A percentile compares a stretch with the other conserved stretches of the same genome.
phyloP scores from a whole-genome alignment of 2,888 invertebrate genomes.

The Epistrophella euchroma region DNA sequence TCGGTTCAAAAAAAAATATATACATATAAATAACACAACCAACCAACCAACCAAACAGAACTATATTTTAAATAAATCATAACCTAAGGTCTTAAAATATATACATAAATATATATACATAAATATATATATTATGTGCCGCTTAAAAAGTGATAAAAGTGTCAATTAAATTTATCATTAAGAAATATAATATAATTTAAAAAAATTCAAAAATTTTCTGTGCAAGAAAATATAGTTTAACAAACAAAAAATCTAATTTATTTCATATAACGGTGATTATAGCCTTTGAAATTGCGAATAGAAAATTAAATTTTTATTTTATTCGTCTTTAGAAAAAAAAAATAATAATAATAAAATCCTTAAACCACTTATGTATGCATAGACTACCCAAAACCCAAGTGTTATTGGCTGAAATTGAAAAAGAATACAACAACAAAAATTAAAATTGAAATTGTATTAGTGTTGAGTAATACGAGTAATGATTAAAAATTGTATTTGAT shows the following conservation, averaged over 20 bases:
- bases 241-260: neutral
- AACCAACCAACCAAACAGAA: neutral
- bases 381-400: slow-evolving; percentile 24
- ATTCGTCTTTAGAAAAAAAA: slow-evolving; percentile 3
- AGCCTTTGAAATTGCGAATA: neutral
- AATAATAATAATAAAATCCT: neutral
- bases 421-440: neutral
- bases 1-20: neutral
- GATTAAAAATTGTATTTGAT: slow-evolving; percentile 4
- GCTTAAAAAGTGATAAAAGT: slow-evolving; percentile 48
- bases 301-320: neutral
- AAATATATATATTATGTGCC: slow-evolving; percentile 14
- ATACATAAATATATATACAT: neutral
- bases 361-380: slow-evolving; percentile 30
- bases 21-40: neutral
- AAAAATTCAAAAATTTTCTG: slow-evolving; percentile 6
- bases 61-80: neutral
- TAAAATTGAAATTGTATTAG: slow-evolving; percentile 3
- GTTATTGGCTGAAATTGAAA: neutral
- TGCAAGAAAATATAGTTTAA: neutral
- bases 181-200: slow-evolving; percentile 17
- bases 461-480: slow-evolving; percentile 11
- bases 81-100: neutral
- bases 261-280: neutral
- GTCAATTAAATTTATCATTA: slow-evolving; percentile 32